Percentiles rank a stretch among this genome's conserved stretches.
phyloP scores from a whole-genome alignment of 2,113 vertebrate genomes.

The Sterrhoptilus dennistouni region DNA sequence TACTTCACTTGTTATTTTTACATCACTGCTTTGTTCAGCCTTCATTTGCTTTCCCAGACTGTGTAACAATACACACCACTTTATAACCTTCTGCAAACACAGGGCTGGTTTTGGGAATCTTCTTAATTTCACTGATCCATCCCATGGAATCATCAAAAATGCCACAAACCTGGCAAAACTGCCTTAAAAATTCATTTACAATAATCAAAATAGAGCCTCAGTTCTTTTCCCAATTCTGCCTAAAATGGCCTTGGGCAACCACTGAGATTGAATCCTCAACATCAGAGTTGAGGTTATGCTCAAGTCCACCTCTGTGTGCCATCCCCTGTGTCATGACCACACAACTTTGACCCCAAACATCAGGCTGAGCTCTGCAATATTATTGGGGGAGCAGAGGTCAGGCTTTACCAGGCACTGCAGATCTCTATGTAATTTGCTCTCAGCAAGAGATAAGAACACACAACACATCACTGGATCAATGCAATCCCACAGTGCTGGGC shows the following conservation, averaged over 20 bases:
- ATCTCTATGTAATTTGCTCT: accelerated
- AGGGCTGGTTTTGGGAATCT: conserved; percentile 70
- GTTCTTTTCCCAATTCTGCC: background rate
- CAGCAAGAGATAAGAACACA: background rate
- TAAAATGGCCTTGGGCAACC: background rate
- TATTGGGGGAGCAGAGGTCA: background rate
- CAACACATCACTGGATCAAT: accelerated
- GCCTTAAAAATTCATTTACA: background rate
- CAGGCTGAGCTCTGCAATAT: background rate
- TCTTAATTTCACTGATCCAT: conserved; percentile 76
- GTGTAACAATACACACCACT: accelerated
- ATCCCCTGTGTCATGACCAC: background rate
- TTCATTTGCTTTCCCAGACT: background rate
- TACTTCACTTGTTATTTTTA: background rate
- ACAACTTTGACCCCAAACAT: background rate
- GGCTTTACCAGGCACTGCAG: accelerated
- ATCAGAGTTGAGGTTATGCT: background rate
- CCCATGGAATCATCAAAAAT: conserved; percentile 67
- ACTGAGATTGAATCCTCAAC: background rate
- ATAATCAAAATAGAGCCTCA: background rate
- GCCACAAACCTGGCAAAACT: background rate
- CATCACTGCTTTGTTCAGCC: background rate
- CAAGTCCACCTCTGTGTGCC: background rate
- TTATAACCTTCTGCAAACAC: conserved; percentile 69
- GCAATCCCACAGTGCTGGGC: background rate